Evolutionary conservation across 2,113 vertebrate genomes (phyloP).

Genomic region (Entelurus aequoreus): DNA sequence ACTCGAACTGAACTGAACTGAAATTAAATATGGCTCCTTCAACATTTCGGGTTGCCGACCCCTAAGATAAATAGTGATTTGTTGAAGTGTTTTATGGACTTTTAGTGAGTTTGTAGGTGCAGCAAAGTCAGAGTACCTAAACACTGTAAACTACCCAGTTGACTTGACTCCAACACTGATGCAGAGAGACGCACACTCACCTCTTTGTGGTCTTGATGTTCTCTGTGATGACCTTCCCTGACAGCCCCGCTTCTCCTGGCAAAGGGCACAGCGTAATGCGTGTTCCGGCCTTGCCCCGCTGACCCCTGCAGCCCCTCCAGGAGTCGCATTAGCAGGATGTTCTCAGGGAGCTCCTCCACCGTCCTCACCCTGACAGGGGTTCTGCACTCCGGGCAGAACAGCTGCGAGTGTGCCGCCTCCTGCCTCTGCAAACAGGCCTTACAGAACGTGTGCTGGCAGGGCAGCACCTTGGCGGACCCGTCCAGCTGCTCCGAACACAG

Average conservation of each 20-base stretch:
- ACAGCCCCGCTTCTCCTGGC: conserved; percentile 54
- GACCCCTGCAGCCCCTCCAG: conserved; percentile 75
- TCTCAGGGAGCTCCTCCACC: conserved; percentile 84
- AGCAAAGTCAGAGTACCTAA: no score
- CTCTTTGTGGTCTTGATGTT: conserved; percentile 57
- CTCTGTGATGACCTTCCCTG: conserved; percentile 63
- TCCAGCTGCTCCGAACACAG: conserved; percentile 85
- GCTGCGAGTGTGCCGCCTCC: conserved; percentile 72
- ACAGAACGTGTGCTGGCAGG: conserved; percentile 97
- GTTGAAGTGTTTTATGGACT: no score
- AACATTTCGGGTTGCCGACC: no score
- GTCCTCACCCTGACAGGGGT: conserved; percentile 70
- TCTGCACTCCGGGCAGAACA: conserved; percentile 85
- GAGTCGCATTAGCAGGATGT: conserved; percentile 81
- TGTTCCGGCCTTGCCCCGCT: conserved; percentile 42
- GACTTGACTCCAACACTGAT: background rate
- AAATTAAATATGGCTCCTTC: no score
- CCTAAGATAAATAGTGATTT: no score
- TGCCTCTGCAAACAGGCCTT: conserved; percentile 82
- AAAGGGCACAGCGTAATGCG: conserved; percentile 57
- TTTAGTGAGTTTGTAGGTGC: no score
- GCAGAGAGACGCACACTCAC: conserved; percentile 37
- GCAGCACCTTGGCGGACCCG: conserved; percentile 83
- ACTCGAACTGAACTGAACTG: no score
- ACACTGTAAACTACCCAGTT: background rate